These are phyloP conservation scores for Micoletzkya japonica DNA, from an alignment of 2,888 invertebrate species.

Conservation along the genomic window DNA sequence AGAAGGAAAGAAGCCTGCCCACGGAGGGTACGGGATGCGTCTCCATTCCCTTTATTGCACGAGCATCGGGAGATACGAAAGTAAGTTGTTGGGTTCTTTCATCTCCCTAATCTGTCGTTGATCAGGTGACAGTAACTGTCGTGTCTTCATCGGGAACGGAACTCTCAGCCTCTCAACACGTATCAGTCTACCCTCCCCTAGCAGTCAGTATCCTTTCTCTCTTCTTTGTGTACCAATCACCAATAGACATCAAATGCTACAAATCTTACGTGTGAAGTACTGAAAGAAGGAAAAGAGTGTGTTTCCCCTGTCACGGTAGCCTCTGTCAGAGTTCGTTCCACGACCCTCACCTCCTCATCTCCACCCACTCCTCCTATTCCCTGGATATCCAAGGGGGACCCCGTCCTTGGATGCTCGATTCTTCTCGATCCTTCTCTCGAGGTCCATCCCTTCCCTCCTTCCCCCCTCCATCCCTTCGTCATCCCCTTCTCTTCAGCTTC, in stretches of 20 bases:
- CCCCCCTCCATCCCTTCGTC: not conserved
- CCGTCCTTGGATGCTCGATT: conserved; percentile 52
- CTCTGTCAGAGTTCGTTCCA: conserved; percentile 26
- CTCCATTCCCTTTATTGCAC: conserved; percentile 41
- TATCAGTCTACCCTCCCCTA: conserved; percentile 7
- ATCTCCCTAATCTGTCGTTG: not conserved
- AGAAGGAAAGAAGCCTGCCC: conserved; percentile 32
- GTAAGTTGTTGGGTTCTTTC: conserved; percentile 13
- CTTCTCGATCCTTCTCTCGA: conserved; percentile 25
- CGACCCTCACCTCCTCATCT: conserved; percentile 35
- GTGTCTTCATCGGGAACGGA: not conserved
- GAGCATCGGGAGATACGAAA: conserved; percentile 41
- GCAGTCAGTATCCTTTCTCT: not conserved
- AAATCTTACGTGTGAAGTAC: no score
- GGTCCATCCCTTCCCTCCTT: no score
- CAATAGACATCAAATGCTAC: no score
- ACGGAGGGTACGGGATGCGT: conserved; percentile 49
- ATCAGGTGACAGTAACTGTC: not conserved
- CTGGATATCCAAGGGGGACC: conserved; percentile 49
- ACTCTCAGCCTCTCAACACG: not conserved
- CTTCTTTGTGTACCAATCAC: no score
- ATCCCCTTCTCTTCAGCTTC: not conserved
- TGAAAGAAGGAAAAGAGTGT: no score
- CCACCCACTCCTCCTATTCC: no score
- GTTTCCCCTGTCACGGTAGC: no score